phyloP scores from a whole-genome alignment of 2,113 vertebrate species.

The Panthera uncia region DNA sequence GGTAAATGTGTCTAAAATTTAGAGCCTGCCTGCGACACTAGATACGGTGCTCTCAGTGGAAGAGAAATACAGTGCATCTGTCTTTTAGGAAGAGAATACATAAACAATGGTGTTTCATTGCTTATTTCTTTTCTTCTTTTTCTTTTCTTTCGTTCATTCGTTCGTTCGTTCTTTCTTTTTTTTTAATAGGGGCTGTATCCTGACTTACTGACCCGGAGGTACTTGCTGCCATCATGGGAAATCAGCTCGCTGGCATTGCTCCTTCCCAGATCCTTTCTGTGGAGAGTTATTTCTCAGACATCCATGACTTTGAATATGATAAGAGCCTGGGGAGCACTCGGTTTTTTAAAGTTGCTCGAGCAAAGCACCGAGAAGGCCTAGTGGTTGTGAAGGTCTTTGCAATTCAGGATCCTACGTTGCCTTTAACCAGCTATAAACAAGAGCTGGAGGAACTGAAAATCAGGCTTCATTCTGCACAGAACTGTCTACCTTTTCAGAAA shows the following conservation, averaged over 20 bases:
- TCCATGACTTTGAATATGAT: conserved; percentile 97
- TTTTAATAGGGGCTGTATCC: conserved; percentile 2
- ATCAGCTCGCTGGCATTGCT: conserved; percentile 97
- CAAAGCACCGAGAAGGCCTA: conserved; percentile 96
- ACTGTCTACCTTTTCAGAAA: conserved; percentile 97
- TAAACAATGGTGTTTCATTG: background rate
- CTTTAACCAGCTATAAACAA: conserved; percentile 96
- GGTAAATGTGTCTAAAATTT: background rate
- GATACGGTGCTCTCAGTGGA: background rate
- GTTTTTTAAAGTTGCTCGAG: conserved; percentile 98
- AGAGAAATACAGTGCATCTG: background rate
- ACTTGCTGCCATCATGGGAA: conserved; percentile 89
- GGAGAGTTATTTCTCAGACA: conserved; percentile 99
- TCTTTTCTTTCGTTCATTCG: background rate
- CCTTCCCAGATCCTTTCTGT: conserved; percentile 99
- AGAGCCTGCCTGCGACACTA: background rate
- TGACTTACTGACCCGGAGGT: background rate
- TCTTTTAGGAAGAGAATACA: background rate
- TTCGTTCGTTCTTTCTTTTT: background rate
- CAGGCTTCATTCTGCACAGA: conserved; percentile 93
- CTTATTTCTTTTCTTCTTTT: background rate
- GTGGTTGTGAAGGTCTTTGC: conserved; percentile 99
- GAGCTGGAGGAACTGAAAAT: conserved; percentile 98
- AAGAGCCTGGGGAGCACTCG: conserved; percentile 97
- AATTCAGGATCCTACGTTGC: conserved; percentile 96